Conservation (phyloP, 1,140 invertebrate genomes). For the Neomicropteryx cornuta region DNA sequence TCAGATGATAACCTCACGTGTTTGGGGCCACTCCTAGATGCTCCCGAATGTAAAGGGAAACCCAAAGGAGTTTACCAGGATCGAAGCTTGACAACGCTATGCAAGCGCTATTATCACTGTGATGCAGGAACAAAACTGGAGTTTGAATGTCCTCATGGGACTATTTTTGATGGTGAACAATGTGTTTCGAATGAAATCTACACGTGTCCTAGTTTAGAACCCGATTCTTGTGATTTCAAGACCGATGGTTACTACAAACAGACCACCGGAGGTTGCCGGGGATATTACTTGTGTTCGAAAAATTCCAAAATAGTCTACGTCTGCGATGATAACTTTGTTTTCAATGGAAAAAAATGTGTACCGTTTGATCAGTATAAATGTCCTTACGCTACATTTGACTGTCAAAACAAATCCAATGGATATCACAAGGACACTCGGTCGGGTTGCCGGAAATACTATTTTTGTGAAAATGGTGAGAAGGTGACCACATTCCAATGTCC, state of each 20-base stretch:
- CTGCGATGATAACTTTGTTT: constrained; percentile 26
- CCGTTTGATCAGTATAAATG: constrained; percentile 19
- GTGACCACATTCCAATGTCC: constrained; percentile 27
- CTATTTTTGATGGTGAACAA: constrained; percentile 27
- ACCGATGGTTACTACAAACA: constrained; percentile 37
- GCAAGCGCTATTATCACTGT: constrained; percentile 24
- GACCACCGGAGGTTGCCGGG: constrained; percentile 28
- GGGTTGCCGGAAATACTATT: constrained; percentile 30
- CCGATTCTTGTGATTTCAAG: constrained; percentile 21
- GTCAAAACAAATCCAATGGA: constrained; percentile 26
- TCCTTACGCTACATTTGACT: constrained; percentile 19
- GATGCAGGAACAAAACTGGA: constrained; percentile 17
- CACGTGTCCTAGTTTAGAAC: constrained; percentile 17
- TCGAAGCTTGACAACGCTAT: constrained; percentile 15
- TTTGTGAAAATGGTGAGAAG: constrained; percentile 28
- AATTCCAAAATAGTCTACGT: constrained; percentile 32
- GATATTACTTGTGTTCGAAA: constrained; percentile 34
- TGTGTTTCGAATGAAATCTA: constrained; percentile 18
- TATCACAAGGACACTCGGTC: constrained; percentile 26
- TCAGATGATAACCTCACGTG: constrained; percentile 12
- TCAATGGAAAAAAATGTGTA: constrained; percentile 33
- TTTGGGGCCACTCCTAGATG: constrained; percentile 15
- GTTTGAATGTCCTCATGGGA: constrained; percentile 17
- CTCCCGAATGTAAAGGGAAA: constrained; percentile 18
- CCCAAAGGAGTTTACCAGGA: constrained; percentile 19